Conservation (phyloP, 1,140 invertebrate species). For the Pseudomyrmex pallidus region DNA sequence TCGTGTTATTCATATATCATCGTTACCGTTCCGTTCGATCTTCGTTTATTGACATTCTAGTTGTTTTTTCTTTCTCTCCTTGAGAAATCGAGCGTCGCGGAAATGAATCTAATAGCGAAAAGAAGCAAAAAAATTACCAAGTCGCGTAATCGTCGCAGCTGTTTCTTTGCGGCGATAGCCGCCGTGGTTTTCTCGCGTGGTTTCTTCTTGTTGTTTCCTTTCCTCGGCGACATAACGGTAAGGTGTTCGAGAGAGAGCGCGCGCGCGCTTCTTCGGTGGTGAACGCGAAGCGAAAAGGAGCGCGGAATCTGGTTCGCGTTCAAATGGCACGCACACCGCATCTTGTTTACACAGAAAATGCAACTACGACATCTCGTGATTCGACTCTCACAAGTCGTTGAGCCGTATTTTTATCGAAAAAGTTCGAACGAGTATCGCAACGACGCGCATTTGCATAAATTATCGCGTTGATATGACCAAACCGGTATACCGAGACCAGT, state of each 20-base stretch:
- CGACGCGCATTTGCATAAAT: slow-evolving; percentile 14
- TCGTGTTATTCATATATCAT: too few species aligned
- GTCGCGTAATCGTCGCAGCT: too few species aligned
- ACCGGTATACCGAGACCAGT: neutral
- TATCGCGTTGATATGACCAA: neutral
- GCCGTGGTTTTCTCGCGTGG: neutral
- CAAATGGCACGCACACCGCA: slow-evolving; percentile 12
- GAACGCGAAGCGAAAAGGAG: slow-evolving; percentile 35
- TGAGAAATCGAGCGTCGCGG: neutral
- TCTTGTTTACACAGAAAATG: slow-evolving; percentile 12
- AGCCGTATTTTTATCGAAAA: neutral
- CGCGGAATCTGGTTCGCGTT: slow-evolving; percentile 26
- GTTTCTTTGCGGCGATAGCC: neutral
- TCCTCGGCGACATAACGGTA: slow-evolving; percentile 12
- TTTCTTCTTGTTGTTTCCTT: neutral
- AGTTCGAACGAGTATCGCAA: neutral
- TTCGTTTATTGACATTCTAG: neutral
- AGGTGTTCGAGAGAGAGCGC: slow-evolving; percentile 39
- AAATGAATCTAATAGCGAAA: slow-evolving; percentile 15
- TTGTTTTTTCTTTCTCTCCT: neutral
- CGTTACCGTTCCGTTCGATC: neutral
- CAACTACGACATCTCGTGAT: neutral
- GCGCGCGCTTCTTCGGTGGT: neutral
- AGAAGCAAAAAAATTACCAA: neutral
- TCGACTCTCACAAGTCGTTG: neutral